Evolutionary conservation across 2,113 vertebrate species (phyloP).

Genomic region (Elaphurus davidianus): DNA sequence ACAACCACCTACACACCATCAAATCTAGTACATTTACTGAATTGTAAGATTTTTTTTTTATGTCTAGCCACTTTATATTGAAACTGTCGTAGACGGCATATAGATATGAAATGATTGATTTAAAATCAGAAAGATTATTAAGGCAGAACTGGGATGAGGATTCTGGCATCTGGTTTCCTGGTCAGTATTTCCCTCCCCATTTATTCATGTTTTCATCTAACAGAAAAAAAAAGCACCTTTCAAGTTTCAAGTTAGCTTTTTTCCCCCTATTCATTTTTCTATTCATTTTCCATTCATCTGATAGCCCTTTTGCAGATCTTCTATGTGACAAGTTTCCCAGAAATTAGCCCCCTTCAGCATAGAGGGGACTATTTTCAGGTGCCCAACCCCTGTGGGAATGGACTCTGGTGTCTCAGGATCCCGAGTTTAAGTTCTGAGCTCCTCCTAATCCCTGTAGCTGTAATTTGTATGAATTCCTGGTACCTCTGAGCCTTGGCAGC

Average conservation of each 20-base stretch:
- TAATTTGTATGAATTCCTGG: neutral
- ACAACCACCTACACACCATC: neutral
- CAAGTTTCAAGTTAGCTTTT: neutral
- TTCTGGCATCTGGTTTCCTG: neutral
- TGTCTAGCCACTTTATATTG: neutral
- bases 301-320: neutral
- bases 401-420: neutral
- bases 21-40: neutral
- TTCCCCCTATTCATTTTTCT: neutral
- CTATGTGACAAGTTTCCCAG: neutral
- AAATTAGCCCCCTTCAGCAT: neutral
- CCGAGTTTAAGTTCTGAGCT: neutral
- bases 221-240: neutral
- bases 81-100: neutral
- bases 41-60: neutral
- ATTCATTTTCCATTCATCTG: neutral
- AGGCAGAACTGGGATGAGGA: neutral
- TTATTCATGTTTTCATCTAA: neutral
- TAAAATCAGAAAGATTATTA: neutral
- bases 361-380: too few species aligned
- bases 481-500: neutral
- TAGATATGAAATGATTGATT: neutral
- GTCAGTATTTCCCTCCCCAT: neutral
- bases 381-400: neutral
- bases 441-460: neutral